Evolutionary conservation across 2,113 vertebrate species (phyloP).

Genomic region (Sebastes schlegelii): DNA sequence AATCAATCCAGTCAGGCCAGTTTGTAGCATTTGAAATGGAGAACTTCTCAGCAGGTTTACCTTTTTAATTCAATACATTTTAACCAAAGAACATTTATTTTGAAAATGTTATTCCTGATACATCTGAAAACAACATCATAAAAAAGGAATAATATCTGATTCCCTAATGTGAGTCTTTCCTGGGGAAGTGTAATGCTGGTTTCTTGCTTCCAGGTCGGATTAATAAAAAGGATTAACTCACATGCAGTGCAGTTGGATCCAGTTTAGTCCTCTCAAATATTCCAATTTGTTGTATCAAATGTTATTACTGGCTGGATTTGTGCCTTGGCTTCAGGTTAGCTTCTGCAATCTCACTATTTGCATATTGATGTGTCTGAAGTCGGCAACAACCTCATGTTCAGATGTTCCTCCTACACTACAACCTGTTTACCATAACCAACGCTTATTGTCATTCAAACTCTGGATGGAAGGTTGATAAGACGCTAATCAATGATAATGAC

Average conservation of each 20-base stretch:
- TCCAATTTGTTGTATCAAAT: slow-evolving; percentile 51
- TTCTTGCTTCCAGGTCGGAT: slow-evolving; percentile 50
- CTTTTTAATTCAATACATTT: background rate
- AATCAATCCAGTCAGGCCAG: background rate
- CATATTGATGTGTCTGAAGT: slow-evolving; percentile 48
- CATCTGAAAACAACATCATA: background rate
- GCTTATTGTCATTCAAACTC: slow-evolving; percentile 47
- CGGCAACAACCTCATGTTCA: slow-evolving; percentile 21
- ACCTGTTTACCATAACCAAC: slow-evolving; percentile 35
- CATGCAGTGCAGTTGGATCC: slow-evolving; percentile 20
- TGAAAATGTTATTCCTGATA: background rate
- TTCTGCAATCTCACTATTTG: slow-evolving; percentile 43
- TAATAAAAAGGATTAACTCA: slow-evolving; percentile 55
- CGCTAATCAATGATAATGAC: slow-evolving; percentile 26
- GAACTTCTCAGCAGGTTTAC: background rate
- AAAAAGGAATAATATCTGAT: slow-evolving; percentile 15
- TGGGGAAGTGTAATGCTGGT: slow-evolving; percentile 10
- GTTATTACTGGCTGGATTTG: slow-evolving; percentile 46
- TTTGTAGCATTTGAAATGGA: background rate
- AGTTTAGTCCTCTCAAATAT: slow-evolving; percentile 58
- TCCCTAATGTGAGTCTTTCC: slow-evolving; percentile 3
- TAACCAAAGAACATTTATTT: background rate
- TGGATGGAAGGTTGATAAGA: slow-evolving; percentile 33
- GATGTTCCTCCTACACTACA: slow-evolving; percentile 19
- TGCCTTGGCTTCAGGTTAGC: slow-evolving; percentile 55